These are phyloP conservation scores for Erynnis tages DNA, from an alignment of 2,888 invertebrate species.

Conservation along the genomic window DNA sequence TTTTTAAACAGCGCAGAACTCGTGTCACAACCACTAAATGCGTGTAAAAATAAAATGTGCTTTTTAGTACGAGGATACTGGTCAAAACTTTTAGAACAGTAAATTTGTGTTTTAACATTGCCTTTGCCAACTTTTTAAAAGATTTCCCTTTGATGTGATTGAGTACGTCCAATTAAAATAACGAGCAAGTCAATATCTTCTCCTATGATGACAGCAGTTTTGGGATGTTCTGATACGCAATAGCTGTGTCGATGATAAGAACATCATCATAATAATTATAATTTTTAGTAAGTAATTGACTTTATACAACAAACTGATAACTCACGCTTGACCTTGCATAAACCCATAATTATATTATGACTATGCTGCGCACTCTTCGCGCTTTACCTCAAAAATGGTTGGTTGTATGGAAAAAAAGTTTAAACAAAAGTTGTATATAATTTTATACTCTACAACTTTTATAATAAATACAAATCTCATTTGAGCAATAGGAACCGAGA, in stretches of 20 bases:
- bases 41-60: conserved; percentile 39
- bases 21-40: conserved; percentile 40
- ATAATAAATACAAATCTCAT: no score
- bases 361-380: no score
- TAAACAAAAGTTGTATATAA: no score
- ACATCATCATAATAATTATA: conserved; percentile 46
- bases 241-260: conserved; percentile 50
- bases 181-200: conserved; percentile 52
- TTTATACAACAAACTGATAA: no score
- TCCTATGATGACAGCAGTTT: conserved; percentile 45
- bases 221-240: conserved; percentile 38
- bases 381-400: no score
- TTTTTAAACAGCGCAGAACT: conserved; percentile 41
- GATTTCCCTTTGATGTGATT: conserved; percentile 39
- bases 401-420: no score
- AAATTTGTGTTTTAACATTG: conserved; percentile 46
- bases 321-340: no score
- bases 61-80: conserved; percentile 41
- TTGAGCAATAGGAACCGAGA: no score
- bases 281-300: no score
- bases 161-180: conserved; percentile 49
- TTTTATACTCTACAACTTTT: no score
- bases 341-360: no score
- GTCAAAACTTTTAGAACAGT: conserved; percentile 46
- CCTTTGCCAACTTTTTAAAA: conserved; percentile 51